These are phyloP conservation scores for Ascaphus truei DNA, from an alignment of 2,113 vertebrate genomes.

Conservation along the genomic window DNA sequence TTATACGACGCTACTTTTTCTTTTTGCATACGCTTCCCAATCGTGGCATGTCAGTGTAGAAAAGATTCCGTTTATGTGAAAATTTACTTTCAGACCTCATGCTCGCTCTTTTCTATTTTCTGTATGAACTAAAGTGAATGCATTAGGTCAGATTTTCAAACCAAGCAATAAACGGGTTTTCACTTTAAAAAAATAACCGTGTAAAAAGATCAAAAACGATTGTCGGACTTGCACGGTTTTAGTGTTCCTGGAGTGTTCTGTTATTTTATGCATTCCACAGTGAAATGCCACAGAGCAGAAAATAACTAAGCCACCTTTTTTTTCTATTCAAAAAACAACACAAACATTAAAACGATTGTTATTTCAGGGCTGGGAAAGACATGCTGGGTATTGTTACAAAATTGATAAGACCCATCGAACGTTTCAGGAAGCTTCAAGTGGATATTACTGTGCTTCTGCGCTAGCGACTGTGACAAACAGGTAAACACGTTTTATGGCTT, in stretches of 20 bases:
- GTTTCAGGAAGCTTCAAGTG: conserved; percentile 69
- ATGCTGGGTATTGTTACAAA: conserved; percentile 80
- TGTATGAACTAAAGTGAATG: no score
- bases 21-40: no score
- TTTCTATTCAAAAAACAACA: no score
- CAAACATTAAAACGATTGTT: conserved; percentile 46
- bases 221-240: not conserved
- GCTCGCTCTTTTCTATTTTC: no score
- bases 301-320: no score
- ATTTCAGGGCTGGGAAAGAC: conserved; percentile 83
- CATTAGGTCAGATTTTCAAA: not conserved
- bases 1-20: conserved; percentile 11
- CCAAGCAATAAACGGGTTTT: no score
- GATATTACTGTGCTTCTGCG: conserved; percentile 82
- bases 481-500: no score
- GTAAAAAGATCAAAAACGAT: not conserved
- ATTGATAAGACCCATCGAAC: conserved; percentile 73
- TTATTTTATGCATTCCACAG: not conserved
- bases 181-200: not conserved
- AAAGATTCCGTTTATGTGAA: no score
- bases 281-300: not conserved
- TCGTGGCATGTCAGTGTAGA: no score
- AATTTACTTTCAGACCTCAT: no score
- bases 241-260: not conserved
- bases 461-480: conserved; percentile 84